phyloP scores from a whole-genome alignment of 2,797 vertebrate species.

The Manis javanica region DNA sequence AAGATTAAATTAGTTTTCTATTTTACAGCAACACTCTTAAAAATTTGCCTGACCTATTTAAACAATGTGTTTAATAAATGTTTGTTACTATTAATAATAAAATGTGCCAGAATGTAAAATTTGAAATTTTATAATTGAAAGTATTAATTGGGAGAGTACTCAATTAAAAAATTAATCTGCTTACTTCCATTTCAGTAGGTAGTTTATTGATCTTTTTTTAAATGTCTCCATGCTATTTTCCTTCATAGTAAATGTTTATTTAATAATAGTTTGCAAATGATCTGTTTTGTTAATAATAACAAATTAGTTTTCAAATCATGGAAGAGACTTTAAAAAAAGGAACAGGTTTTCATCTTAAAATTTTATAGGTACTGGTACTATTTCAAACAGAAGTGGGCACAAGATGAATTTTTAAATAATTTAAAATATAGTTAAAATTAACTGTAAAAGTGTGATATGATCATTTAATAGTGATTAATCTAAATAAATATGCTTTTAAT shows the following conservation, averaged over 20 bases:
- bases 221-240: neutral
- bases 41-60: neutral
- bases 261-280: slow-evolving; percentile 2
- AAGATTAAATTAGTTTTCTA: neutral
- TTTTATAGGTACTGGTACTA: slow-evolving; percentile 31
- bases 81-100: slow-evolving; percentile 31
- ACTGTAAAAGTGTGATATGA: slow-evolving; percentile 78
- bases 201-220: slow-evolving; percentile 54
- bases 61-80: neutral
- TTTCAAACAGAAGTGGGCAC: neutral
- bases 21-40: neutral
- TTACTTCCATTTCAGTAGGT: slow-evolving; percentile 61
- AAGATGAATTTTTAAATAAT: slow-evolving; percentile 64
- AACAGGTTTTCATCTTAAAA: slow-evolving; percentile 31
- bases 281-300: neutral
- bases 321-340: neutral
- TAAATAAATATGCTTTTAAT: slow-evolving; percentile 87
- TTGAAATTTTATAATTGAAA: slow-evolving; percentile 57
- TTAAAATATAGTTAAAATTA: slow-evolving; percentile 77
- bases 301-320: neutral
- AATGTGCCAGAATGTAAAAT: neutral
- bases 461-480: slow-evolving; percentile 83
- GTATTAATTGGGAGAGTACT: slow-evolving; percentile 28
- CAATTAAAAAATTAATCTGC: slow-evolving; percentile 39
- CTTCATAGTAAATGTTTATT: neutral